Conservation (phyloP, 2,888 invertebrate genomes). For the Lepidochitona cinerea region DNA sequence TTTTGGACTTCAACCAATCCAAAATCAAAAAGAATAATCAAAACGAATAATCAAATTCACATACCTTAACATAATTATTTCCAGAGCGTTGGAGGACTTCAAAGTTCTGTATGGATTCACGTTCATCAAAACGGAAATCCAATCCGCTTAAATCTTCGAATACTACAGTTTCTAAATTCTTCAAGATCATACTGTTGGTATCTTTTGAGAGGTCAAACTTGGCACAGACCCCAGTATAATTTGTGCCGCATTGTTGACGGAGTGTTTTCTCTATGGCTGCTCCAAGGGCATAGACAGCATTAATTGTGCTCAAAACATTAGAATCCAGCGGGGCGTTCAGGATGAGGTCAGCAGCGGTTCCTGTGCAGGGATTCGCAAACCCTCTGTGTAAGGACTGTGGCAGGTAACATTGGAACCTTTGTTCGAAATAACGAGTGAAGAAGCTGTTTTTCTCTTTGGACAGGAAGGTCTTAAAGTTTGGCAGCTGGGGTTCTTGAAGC, state of each 20-base stretch:
- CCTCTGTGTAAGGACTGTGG: constrained; percentile 26
- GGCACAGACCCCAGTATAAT: constrained; percentile 44
- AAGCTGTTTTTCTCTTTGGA: constrained; percentile 30
- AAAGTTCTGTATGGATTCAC: constrained; percentile 32
- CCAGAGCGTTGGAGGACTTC: neutral
- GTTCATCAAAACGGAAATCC: constrained; percentile 45
- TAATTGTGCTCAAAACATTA: constrained; percentile 63
- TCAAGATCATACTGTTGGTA: constrained; percentile 37
- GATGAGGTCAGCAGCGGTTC: neutral
- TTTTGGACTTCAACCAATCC: no score
- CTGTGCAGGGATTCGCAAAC: neutral
- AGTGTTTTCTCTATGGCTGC: constrained; percentile 65
- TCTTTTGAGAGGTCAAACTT: constrained; percentile 33
- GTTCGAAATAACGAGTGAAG: constrained; percentile 54
- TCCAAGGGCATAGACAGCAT: constrained; percentile 68
- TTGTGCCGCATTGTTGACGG: constrained; percentile 51
- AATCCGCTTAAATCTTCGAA: constrained; percentile 39
- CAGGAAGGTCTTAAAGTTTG: neutral
- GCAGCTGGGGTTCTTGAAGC: neutral
- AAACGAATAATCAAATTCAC: neutral
- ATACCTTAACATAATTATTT: neutral
- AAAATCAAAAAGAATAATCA: no score
- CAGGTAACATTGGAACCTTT: constrained; percentile 52
- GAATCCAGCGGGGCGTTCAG: constrained; percentile 20
- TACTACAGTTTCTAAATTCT: constrained; percentile 42